A percentile compares a stretch with the other conserved stretches of the same genome.
Conservation (phyloP, 2,888 invertebrate genomes). For the Ypsolopha scabrella region DNA sequence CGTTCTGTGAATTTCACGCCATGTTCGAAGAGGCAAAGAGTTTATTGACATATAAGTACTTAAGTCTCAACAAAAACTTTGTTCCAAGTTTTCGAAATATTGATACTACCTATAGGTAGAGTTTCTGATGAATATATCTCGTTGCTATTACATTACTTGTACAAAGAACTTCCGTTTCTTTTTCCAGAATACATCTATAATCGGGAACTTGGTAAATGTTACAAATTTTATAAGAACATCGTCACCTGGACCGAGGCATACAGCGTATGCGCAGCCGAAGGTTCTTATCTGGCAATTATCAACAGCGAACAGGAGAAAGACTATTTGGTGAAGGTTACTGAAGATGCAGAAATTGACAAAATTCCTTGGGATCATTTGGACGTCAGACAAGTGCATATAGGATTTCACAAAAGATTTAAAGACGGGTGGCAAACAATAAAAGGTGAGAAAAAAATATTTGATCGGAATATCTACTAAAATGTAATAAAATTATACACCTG, state of each 20-base stretch:
- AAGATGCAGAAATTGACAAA: conserved; percentile 21
- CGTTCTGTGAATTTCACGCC: too few relatives aligned
- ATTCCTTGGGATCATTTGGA: conserved; percentile 7
- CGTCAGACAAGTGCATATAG: conserved; percentile 14
- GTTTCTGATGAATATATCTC: not conserved
- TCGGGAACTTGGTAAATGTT: conserved; percentile 28
- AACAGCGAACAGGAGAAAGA: conserved; percentile 32
- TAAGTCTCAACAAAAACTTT: too few relatives aligned
- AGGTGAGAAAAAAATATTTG: too few relatives aligned
- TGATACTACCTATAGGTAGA: too few relatives aligned
- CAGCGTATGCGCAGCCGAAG: conserved; percentile 32
- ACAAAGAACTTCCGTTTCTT: not conserved
- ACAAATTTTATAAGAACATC: conserved; percentile 38
- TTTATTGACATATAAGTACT: too few relatives aligned
- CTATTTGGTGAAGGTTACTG: conserved; percentile 24
- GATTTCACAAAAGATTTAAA: not conserved
- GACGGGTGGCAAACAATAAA: conserved; percentile 5
- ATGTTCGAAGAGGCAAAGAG: too few relatives aligned
- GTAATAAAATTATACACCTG: too few relatives aligned
- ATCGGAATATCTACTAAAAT: too few relatives aligned
- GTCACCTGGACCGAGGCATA: conserved; percentile 40
- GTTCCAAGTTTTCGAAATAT: too few relatives aligned
- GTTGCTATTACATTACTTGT: not conserved
- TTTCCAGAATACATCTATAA: conserved; percentile 35
- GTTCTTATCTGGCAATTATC: conserved; percentile 36